Conservation (phyloP, 1,140 invertebrate species). For the Zaprionus tsacasi region DNA sequence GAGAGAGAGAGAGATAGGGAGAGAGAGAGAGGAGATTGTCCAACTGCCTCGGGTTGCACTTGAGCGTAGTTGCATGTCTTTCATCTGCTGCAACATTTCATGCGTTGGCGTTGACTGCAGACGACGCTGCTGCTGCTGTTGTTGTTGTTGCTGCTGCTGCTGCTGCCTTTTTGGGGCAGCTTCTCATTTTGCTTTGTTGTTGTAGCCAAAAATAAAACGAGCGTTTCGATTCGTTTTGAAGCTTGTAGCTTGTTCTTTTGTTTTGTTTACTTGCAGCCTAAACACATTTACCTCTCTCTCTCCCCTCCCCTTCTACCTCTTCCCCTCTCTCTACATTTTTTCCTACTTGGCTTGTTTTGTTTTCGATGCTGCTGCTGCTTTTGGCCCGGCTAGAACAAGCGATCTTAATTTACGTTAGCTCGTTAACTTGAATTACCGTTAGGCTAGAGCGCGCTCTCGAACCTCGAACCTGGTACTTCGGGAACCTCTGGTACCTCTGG, state of each 20-base stretch:
- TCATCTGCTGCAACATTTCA: conserved; percentile 43
- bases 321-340: conserved; percentile 10
- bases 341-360: neutral
- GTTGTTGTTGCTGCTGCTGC: conserved; percentile 13
- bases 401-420: conserved; percentile 83
- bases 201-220: conserved; percentile 70
- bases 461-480: conserved; percentile 1
- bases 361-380: conserved; percentile 31
- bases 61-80: conserved; percentile 30
- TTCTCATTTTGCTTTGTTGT: conserved; percentile 40
- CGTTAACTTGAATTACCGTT: conserved; percentile 80
- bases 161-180: conserved; percentile 58
- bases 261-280: conserved; percentile 33
- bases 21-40: no score
- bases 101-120: conserved; percentile 77
- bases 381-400: conserved; percentile 62
- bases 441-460: conserved; percentile 30
- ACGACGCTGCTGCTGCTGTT: conserved; percentile 29
- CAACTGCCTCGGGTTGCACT: conserved; percentile 11
- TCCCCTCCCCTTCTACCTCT: conserved; percentile 10
- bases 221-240: conserved; percentile 48
- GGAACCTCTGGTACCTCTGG: no score
- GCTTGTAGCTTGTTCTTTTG: conserved; percentile 42
- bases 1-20: neutral
- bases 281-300: conserved; percentile 44